Evolutionary conservation across 2,888 invertebrate genomes (phyloP), one percentile per base, ranked within the genome.

Genomic region (Napeogenes inachia): DNA sequence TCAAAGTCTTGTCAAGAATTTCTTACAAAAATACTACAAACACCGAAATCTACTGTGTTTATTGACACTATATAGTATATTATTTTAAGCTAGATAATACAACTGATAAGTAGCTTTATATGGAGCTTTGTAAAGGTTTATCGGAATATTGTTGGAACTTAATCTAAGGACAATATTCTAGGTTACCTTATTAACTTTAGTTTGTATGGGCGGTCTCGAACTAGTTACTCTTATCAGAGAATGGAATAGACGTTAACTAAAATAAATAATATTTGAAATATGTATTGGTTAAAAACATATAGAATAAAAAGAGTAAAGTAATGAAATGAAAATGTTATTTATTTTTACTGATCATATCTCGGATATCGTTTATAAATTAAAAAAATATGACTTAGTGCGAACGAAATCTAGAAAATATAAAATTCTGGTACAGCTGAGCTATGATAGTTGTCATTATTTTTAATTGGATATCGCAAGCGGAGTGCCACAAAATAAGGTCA

Each of bases 391-490:
- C 21, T 21, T 21, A 2, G 30, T 30, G 10, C 21, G 30, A 50
- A 50, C 21, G 30, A 50, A 50, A 12, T 50, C 21, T 50, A 50
- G 30, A 21, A 50, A 47, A 10, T 30, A 12, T 50, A 12, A 21
- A 30, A 50, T 50, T 10, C 30, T 30, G 21, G 30, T 21, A 30
- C 10, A 30, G 3, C 10, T n/a, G 30, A 30, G 50, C 21, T 30
- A 50, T 50, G 30, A 30, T 57, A 60, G 57, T 46, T 33, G 53
- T 60, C 64, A 62, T 66, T 62, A 64, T 62, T 64, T 58, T 64
- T 60, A 62, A 66, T 62, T 64, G 59, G 61, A 57, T 50, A 65
- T 61, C 45, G 60, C 53, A 59, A 63, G 63, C 55, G 35, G 54
- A 57, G 47, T 53, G 21, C 42, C 56, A 54, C 45, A 54, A 35